These are phyloP conservation scores for Lobophora halterata DNA, from an alignment of 2,888 invertebrate genomes.

Conservation along the genomic window DNA sequence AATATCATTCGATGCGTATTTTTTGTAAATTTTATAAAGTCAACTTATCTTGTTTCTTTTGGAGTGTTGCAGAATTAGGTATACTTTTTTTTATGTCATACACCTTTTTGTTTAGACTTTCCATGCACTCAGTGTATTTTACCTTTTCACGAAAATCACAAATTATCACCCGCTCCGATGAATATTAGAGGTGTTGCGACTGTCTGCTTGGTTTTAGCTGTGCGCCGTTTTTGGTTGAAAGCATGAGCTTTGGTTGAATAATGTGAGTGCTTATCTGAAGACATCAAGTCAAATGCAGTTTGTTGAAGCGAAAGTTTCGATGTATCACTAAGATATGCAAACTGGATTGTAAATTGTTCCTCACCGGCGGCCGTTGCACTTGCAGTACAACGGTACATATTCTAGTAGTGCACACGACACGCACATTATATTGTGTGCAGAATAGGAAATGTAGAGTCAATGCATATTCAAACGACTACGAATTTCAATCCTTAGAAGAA, in stretches of 20 bases:
- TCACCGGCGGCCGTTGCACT: constrained; percentile 65
- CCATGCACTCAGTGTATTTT: constrained; percentile 41
- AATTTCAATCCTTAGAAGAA: constrained; percentile 40
- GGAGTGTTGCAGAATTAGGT: constrained; percentile 11
- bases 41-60: no score
- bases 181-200: constrained; percentile 33
- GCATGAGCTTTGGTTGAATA: constrained; percentile 45
- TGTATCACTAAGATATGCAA: constrained; percentile 58
- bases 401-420: constrained; percentile 57
- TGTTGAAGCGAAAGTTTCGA: constrained; percentile 66
- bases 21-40: no score
- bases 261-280: constrained; percentile 21
- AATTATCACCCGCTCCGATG: constrained; percentile 40
- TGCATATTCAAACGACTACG: constrained; percentile 55
- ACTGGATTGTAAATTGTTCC: constrained; percentile 57
- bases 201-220: constrained; percentile 43
- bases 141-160: constrained; percentile 37
- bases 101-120: constrained; percentile 24
- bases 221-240: constrained; percentile 43
- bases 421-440: constrained; percentile 50
- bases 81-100: constrained; percentile 2
- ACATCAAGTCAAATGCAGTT: constrained; percentile 75
- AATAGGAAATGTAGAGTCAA: constrained; percentile 52
- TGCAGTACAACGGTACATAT: constrained; percentile 62
- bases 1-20: no score